Conservation (phyloP, 2,888 invertebrate species). For the Toxonevra muliebris region DNA sequence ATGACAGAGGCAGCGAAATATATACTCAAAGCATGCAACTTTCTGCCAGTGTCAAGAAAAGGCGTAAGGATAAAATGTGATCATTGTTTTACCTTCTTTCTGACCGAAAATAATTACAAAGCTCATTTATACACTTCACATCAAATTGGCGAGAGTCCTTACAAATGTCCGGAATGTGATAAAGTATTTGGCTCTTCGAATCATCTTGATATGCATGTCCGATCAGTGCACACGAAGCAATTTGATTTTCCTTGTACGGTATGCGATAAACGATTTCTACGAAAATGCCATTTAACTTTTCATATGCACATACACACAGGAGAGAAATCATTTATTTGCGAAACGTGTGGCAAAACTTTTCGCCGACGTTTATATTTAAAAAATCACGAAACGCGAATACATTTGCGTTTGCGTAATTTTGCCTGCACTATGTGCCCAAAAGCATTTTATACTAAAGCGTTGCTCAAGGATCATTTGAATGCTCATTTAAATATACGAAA, state of each 20-base stretch:
- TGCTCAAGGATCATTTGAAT: conserved; percentile 52
- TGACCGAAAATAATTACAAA: conserved; percentile 48
- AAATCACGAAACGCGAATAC: conserved; percentile 39
- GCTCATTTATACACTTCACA: conserved; percentile 47
- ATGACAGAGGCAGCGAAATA: conserved; percentile 36
- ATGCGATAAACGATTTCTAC: conserved; percentile 24
- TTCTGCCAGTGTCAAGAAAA: conserved; percentile 47
- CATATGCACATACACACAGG: conserved; percentile 50
- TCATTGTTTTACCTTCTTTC: conserved; percentile 42
- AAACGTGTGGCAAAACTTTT: conserved; percentile 52
- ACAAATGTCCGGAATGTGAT: conserved; percentile 47
- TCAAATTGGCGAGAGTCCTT: conserved; percentile 49
- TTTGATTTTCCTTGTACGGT: conserved; percentile 42
- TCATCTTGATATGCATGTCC: conserved; percentile 42
- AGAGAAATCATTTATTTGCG: conserved; percentile 47
- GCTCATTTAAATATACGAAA: conserved; percentile 54
- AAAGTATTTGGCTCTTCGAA: conserved; percentile 43
- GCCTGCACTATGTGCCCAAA: conserved; percentile 35
- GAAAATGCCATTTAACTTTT: conserved; percentile 11
- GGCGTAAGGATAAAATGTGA: conserved; percentile 45
- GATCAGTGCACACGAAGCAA: conserved; percentile 50
- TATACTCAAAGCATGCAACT: conserved; percentile 45
- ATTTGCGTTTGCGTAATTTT: conserved; percentile 33
- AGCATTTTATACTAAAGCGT: conserved; percentile 48
- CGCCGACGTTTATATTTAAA: conserved; percentile 46